Evolutionary conservation across 2,797 vertebrate species (phyloP).

Genomic region (Megalops cyprinoides): DNA sequence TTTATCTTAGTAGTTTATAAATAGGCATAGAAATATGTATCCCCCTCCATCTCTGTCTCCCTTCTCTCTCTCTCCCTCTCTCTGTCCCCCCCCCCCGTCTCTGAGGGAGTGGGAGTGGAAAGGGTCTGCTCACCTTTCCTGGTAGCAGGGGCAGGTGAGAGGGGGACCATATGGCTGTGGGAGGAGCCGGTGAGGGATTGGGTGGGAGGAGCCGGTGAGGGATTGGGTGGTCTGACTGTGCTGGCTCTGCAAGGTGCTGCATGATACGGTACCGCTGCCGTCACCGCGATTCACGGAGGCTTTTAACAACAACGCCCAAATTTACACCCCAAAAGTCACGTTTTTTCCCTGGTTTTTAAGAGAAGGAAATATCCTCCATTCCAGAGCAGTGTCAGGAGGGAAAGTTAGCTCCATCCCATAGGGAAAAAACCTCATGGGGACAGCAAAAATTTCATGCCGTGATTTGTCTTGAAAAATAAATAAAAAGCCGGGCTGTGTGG

Average conservation of each 20-base stretch:
- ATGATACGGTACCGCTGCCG: background rate
- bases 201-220: background rate
- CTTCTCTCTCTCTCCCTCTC: too few species aligned
- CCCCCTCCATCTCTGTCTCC: too few species aligned
- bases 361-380: too few species aligned
- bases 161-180: conserved; percentile 27
- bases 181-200: background rate
- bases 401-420: background rate
- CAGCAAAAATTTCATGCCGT: too few species aligned
- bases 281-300: too few species aligned
- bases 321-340: too few species aligned
- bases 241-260: background rate
- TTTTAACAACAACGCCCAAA: too few species aligned
- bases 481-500: too few species aligned
- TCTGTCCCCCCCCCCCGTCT: background rate
- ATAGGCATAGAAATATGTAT: too few species aligned
- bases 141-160: background rate
- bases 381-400: background rate
- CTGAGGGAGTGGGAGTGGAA: background rate
- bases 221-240: background rate
- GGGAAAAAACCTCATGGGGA: background rate
- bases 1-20: too few species aligned
- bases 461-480: too few species aligned
- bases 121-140: background rate
- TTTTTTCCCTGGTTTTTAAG: too few species aligned